Evolutionary conservation across 2,797 vertebrate species (phyloP).

Genomic region (Holocentrus rufus): DNA sequence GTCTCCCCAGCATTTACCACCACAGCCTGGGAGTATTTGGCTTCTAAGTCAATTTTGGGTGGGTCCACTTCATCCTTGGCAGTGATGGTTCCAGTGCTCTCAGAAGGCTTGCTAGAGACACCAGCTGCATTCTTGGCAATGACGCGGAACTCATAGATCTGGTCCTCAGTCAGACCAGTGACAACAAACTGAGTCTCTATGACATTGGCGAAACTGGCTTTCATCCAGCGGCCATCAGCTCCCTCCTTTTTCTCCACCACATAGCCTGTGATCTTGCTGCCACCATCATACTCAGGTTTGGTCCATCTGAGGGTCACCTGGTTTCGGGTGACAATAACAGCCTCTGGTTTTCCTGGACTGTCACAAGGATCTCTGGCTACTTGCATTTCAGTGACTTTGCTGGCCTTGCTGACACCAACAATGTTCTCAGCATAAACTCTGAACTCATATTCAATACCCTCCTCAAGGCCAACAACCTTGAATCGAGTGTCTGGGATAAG

Average conservation of each 20-base stretch:
- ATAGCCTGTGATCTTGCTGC: slow-evolving; percentile 97
- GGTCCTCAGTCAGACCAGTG: slow-evolving; percentile 92
- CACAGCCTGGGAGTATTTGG: slow-evolving; percentile 91
- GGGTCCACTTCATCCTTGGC: slow-evolving; percentile 97
- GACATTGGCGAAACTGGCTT: slow-evolving; percentile 96
- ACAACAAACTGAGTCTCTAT: slow-evolving; percentile 94
- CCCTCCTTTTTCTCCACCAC: slow-evolving; percentile 95
- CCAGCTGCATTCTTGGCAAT: slow-evolving; percentile 97
- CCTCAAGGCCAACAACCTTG: slow-evolving; percentile 91
- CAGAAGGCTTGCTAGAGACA: slow-evolving; percentile 91
- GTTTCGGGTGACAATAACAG: slow-evolving; percentile 93
- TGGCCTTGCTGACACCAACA: slow-evolving; percentile 92
- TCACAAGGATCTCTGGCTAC: slow-evolving; percentile 96
- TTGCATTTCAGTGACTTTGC: slow-evolving; percentile 92
- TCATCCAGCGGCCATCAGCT: slow-evolving; percentile 97
- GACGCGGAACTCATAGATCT: slow-evolving; percentile 95
- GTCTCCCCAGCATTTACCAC: slow-evolving; percentile 93
- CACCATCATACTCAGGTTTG: slow-evolving; percentile 93
- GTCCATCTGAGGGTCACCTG: slow-evolving; percentile 95
- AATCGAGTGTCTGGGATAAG: slow-evolving; percentile 92
- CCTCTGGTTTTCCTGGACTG: slow-evolving; percentile 93
- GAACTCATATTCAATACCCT: slow-evolving; percentile 99
- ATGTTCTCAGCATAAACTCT: slow-evolving; percentile 98
- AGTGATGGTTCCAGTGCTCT: slow-evolving; percentile 94
- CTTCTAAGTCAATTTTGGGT: slow-evolving; percentile 93